phyloP scores from a whole-genome alignment of 2,797 vertebrate species.

The Pteropus rufus region DNA sequence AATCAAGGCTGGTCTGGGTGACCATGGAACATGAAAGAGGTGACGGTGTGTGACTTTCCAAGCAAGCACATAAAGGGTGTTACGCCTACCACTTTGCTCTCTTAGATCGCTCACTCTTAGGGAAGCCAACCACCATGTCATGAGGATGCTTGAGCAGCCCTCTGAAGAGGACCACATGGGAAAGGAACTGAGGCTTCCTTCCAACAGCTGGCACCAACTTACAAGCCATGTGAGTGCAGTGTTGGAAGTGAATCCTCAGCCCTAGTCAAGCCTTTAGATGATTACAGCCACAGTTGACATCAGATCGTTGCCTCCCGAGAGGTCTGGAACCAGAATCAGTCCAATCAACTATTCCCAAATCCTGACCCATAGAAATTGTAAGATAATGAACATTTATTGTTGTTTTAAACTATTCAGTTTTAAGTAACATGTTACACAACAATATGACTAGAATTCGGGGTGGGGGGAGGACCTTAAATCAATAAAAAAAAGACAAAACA shows the following conservation, averaged over 20 bases:
- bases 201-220: not conserved
- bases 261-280: not conserved
- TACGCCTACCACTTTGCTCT: not conserved
- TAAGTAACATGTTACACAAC: not conserved
- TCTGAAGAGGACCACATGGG: not conserved
- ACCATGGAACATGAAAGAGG: not conserved
- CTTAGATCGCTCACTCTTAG: not conserved
- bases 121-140: not conserved
- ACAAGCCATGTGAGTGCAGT: not conserved
- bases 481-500: not conserved
- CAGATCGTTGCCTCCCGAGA: not conserved
- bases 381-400: not conserved
- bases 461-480: not conserved
- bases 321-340: not conserved
- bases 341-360: not conserved
- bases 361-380: not conserved
- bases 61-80: not conserved
- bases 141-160: not conserved
- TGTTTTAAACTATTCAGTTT: not conserved
- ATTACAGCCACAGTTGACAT: not conserved
- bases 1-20: not conserved
- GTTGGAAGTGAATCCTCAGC: not conserved
- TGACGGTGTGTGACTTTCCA: not conserved
- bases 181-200: not conserved
- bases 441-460: not conserved